phyloP scores from a whole-genome alignment of 2,113 vertebrate genomes.

The Grantiella picta region DNA sequence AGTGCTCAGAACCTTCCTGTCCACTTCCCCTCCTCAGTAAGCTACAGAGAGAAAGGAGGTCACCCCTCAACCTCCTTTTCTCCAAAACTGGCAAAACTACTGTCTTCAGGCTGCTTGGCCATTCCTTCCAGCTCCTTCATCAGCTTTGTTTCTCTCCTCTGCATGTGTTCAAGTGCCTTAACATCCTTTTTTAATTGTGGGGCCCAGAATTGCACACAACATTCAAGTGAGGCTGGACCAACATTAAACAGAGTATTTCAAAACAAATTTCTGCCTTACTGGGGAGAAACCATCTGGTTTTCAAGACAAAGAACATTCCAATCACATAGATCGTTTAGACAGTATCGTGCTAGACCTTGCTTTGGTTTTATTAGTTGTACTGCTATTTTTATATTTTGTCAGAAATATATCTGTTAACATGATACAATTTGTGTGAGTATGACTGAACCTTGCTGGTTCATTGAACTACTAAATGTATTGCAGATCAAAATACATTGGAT shows the following conservation, averaged over 20 bases:
- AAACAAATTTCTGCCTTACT: neutral
- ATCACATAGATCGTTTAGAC: accelerated
- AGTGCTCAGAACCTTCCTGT: neutral
- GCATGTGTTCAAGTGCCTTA: neutral
- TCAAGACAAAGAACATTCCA: neutral
- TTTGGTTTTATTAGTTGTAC: neutral
- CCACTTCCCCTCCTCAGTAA: neutral
- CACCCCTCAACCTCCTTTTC: neutral
- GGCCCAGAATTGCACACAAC: neutral
- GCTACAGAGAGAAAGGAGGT: neutral
- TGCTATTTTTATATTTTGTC: neutral
- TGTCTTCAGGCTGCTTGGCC: neutral
- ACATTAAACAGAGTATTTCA: neutral
- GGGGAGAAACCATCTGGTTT: neutral
- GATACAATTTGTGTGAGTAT: neutral
- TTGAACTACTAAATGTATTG: neutral
- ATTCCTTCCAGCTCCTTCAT: neutral
- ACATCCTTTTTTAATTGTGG: neutral
- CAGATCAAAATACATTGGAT: neutral
- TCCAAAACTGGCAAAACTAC: neutral
- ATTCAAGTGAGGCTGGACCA: neutral
- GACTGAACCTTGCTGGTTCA: neutral
- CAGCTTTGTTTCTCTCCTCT: neutral
- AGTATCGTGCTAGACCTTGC: neutral
- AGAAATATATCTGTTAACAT: neutral